Conservation (phyloP, 2,888 invertebrate genomes). For the Protophormia terraenovae region DNA sequence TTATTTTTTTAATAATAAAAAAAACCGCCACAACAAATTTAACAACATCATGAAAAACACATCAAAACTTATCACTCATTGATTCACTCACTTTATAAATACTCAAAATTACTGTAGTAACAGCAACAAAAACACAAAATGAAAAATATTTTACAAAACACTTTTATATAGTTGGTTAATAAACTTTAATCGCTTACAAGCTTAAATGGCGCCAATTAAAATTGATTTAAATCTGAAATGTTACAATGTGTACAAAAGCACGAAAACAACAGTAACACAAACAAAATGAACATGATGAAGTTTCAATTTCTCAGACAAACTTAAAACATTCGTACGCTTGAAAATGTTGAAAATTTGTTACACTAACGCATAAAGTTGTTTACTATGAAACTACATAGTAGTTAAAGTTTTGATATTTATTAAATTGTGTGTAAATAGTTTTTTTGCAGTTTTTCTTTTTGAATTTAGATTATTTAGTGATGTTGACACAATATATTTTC, state of each 20-base stretch:
- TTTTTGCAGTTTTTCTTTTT: not conserved
- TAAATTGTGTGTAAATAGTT: constrained; percentile 32
- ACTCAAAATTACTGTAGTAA: not conserved
- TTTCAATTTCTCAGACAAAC: constrained; percentile 12
- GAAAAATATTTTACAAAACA: constrained; percentile 30
- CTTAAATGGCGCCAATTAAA: constrained; percentile 71
- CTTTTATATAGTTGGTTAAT: constrained; percentile 47
- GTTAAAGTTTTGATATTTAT: constrained; percentile 1
- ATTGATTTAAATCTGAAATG: constrained; percentile 68
- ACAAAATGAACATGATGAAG: constrained; percentile 29
- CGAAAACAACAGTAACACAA: constrained; percentile 15
- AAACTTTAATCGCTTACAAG: constrained; percentile 66
- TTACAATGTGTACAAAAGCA: constrained; percentile 47
- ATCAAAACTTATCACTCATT: constrained; percentile 59
- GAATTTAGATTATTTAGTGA: not conserved
- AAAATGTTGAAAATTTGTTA: constrained; percentile 59
- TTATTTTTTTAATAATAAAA: not conserved
- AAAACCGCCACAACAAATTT: constrained; percentile 31
- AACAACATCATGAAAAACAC: constrained; percentile 38
- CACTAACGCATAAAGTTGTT: constrained; percentile 24
- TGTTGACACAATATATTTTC: constrained; percentile 32
- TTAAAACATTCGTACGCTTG: constrained; percentile 35
- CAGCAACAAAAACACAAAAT: not conserved
- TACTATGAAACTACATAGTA: too few species aligned
- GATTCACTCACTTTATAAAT: constrained; percentile 55